Evolutionary conservation across 2,113 vertebrate genomes (phyloP).

Genomic region (Phalacrocorax carbo): DNA sequence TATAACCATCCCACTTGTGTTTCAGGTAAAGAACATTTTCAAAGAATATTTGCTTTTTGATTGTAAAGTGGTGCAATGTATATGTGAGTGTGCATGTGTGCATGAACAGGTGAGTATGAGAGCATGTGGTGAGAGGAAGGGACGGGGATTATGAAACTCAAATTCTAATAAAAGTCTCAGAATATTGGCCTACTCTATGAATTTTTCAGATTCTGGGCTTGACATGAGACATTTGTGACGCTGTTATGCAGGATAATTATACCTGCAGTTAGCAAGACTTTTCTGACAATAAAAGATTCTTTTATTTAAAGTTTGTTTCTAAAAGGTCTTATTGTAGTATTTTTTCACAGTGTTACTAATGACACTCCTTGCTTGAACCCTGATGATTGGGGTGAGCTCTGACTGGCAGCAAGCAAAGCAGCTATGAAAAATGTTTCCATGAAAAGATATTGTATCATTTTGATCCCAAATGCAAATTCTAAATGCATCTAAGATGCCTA

Average conservation of each 20-base stretch:
- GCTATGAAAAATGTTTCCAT: neutral
- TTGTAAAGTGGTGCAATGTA: neutral
- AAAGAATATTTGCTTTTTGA: neutral
- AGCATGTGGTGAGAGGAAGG: accelerated
- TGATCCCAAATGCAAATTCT: neutral
- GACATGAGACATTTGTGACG: neutral
- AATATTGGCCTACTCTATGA: neutral
- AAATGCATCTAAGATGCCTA: neutral
- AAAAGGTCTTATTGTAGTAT: neutral
- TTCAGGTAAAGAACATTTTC: neutral
- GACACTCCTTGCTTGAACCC: neutral
- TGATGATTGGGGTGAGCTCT: neutral
- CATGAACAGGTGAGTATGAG: neutral
- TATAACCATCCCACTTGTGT: neutral
- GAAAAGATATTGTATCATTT: neutral
- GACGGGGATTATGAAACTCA: neutral
- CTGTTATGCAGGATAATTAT: neutral
- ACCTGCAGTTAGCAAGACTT: neutral
- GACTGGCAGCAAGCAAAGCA: neutral
- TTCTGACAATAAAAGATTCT: neutral
- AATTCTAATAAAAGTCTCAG: neutral
- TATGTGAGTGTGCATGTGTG: neutral
- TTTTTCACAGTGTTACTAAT: neutral
- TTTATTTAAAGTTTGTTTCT: neutral
- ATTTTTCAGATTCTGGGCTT: neutral